Evolutionary conservation across 2,888 invertebrate species (phyloP).

Genomic region (Kuschelorhynchus macadamiae): DNA sequence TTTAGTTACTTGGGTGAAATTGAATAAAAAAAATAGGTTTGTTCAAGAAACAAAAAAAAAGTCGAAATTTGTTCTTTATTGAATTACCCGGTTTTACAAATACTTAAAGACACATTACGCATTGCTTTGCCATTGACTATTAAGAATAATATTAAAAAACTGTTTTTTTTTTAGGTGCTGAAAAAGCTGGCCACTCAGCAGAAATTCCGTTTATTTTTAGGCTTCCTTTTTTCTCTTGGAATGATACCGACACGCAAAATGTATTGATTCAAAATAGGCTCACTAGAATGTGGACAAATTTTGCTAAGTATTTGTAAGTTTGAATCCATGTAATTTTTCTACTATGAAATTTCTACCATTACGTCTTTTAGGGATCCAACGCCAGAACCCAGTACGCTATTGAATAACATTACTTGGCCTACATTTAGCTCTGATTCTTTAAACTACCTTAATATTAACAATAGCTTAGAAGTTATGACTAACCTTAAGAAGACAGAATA

Average conservation of each 20-base stretch:
- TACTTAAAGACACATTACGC: too few relatives aligned
- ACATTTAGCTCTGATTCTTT: not conserved
- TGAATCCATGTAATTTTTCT: too few relatives aligned
- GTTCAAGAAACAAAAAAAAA: too few relatives aligned
- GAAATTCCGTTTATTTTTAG: not conserved
- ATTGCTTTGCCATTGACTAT: too few relatives aligned
- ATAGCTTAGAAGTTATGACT: not conserved
- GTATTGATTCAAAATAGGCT: slow-evolving; percentile 42
- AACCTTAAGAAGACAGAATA: not conserved
- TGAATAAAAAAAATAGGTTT: too few relatives aligned
- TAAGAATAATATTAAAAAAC: too few relatives aligned
- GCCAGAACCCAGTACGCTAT: not conserved
- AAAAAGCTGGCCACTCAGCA: too few relatives aligned
- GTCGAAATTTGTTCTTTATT: too few relatives aligned
- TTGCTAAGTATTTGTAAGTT: slow-evolving; percentile 38
- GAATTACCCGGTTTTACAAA: too few relatives aligned
- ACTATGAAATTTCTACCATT: too few relatives aligned
- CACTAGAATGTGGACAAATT: slow-evolving; percentile 45
- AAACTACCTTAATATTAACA: slow-evolving; percentile 11
- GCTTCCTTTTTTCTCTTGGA: not conserved
- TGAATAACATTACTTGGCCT: slow-evolving; percentile 8
- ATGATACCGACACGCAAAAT: slow-evolving; percentile 16
- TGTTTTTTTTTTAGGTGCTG: too few relatives aligned
- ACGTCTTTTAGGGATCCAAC: slow-evolving; percentile 13
- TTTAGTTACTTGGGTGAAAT: too few relatives aligned